Conservation (phyloP, 1,140 invertebrate genomes). For the Ceratosolen fusciceps region DNA sequence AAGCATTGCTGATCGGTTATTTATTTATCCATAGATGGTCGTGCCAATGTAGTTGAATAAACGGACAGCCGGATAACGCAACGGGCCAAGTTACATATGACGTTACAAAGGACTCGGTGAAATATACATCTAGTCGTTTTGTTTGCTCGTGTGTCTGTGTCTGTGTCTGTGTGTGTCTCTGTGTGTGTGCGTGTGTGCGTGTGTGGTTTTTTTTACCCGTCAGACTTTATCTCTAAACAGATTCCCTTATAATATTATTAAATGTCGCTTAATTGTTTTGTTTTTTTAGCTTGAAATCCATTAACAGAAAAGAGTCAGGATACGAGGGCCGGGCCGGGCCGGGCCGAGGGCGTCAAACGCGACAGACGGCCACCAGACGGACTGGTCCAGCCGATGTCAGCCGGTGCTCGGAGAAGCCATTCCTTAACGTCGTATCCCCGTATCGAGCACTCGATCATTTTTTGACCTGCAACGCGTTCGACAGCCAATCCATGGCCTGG, state of each 20-base stretch:
- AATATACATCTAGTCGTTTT: conserved; percentile 34
- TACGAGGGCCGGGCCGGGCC: background rate
- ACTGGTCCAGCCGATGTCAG: conserved; percentile 17
- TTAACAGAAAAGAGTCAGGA: conserved; percentile 32
- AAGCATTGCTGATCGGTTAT: background rate
- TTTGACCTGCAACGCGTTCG: conserved; percentile 87
- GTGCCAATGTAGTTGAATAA: conserved; percentile 39
- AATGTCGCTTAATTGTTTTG: conserved; percentile 10
- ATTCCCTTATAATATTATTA: conserved; percentile 24
- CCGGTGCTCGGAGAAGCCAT: conserved; percentile 10
- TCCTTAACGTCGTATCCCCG: background rate
- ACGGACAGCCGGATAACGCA: background rate
- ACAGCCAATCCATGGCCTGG: conserved; percentile 99
- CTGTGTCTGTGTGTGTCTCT: no score
- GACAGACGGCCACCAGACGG: conserved; percentile 4
- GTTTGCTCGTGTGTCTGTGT: no score
- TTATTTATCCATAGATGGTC: conserved; percentile 38
- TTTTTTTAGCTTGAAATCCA: conserved; percentile 36
- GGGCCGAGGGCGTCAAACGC: conserved; percentile 13
- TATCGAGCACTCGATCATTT: conserved; percentile 76
- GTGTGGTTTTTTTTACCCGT: conserved; percentile 40
- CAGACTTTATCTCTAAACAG: conserved; percentile 48
- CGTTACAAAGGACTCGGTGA: background rate
- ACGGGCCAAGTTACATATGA: background rate
- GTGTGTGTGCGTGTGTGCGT: no score